Percentiles rank a stretch among this genome's conserved stretches.
Conservation (phyloP, 2,113 vertebrate species). For the Orthonyx spaldingii region DNA sequence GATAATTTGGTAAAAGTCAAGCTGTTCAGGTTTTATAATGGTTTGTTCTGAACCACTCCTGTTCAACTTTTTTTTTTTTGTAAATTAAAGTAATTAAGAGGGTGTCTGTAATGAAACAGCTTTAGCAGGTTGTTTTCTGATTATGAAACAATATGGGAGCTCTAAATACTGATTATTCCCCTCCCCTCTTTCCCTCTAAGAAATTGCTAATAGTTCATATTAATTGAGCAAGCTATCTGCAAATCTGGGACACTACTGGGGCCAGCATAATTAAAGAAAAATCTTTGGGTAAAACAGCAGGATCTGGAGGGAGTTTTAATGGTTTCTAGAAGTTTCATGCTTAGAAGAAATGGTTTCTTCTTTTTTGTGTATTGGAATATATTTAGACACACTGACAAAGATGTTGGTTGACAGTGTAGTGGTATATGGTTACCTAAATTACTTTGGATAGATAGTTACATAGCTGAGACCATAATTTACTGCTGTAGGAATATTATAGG, state of each 20-base stretch:
- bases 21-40: not conserved
- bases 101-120: not conserved
- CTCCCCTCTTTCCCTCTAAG: not conserved
- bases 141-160: not conserved
- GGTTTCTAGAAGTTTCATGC: not conserved
- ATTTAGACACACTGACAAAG: not conserved
- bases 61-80: not conserved
- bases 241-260: not conserved
- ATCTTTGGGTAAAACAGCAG: not conserved
- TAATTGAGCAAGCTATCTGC: not conserved
- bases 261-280: not conserved
- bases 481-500: not conserved
- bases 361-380: not conserved
- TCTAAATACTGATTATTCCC: not conserved
- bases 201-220: not conserved
- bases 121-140: not conserved
- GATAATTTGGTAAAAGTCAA: conserved; percentile 20
- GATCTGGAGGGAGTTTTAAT: not conserved
- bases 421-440: not conserved
- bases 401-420: not conserved
- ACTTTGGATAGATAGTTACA: not conserved
- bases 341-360: not conserved
- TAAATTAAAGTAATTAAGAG: not conserved
- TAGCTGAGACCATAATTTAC: not conserved
- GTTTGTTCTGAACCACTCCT: not conserved